Conservation (phyloP, 2,797 vertebrate genomes). For the Erethizon dorsatum region DNA sequence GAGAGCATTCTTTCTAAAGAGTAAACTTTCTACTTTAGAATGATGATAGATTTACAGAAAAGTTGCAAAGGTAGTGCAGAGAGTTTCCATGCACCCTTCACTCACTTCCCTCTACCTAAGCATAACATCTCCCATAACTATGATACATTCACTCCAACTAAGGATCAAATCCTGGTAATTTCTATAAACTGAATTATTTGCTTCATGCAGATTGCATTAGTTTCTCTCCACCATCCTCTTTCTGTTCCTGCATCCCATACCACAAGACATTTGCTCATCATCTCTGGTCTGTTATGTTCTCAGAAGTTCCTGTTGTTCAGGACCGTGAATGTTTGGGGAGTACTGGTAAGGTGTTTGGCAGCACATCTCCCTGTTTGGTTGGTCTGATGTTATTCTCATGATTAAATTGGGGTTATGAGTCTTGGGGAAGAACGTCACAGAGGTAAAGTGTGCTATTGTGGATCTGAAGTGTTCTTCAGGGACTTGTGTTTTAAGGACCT, state of each 20-base stretch:
- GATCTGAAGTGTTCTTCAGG: neutral
- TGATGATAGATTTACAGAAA: conserved; percentile 5
- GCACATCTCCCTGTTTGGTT: too few species aligned
- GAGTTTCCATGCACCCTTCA: neutral
- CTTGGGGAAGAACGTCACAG: neutral
- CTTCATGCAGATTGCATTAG: neutral
- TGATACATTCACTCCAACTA: neutral
- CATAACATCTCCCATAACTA: neutral
- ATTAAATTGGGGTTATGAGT: neutral
- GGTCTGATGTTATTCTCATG: neutral
- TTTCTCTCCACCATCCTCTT: neutral
- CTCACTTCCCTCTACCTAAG: neutral
- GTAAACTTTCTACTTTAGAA: neutral
- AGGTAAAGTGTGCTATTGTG: neutral
- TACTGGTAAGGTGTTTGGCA: neutral
- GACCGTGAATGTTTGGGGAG: neutral
- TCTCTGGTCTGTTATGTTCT: neutral
- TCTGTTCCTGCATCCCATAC: neutral
- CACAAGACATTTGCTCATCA: neutral
- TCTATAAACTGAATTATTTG: neutral
- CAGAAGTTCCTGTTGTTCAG: neutral
- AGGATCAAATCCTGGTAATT: neutral
- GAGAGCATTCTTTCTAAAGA: neutral
- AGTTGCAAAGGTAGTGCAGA: neutral
- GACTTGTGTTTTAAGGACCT: neutral